Evolutionary conservation across 2,113 vertebrate genomes (phyloP).

Genomic region (Dasyprocta punctata): DNA sequence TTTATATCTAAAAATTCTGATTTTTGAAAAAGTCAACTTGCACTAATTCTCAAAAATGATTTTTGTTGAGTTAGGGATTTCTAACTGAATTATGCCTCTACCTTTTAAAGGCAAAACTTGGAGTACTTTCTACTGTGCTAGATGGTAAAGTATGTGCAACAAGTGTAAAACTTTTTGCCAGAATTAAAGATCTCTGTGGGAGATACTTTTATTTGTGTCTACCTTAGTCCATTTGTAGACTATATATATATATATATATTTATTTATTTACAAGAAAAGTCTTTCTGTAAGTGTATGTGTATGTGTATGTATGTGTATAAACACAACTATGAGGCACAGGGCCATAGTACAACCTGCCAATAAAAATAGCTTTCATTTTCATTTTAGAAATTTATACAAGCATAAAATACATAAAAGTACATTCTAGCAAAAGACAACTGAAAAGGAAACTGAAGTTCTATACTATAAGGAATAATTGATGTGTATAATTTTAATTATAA

Average conservation of each 20-base stretch:
- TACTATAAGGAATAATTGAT: not conserved
- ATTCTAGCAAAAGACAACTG: not conserved
- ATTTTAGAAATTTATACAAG: not conserved
- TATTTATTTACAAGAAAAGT: not conserved
- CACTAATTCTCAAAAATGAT: conserved; percentile 11
- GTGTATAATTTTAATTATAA: conserved; percentile 41
- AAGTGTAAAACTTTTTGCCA: conserved; percentile 51
- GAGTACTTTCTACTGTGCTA: not conserved
- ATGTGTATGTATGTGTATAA: not conserved
- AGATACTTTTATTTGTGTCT: not conserved
- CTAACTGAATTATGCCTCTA: conserved; percentile 7
- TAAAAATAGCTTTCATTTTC: conserved; percentile 27
- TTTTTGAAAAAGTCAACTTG: conserved; percentile 15
- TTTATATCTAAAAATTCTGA: conserved; percentile 13
- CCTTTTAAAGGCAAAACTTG: conserved; percentile 53
- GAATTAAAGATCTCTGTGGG: not conserved
- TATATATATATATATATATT: not conserved
- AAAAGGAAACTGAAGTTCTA: conserved; percentile 42
- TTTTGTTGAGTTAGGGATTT: not conserved
- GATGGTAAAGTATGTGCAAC: not conserved
- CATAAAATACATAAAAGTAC: not conserved
- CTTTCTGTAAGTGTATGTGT: not conserved
- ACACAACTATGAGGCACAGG: not conserved
- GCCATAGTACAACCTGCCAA: not conserved
- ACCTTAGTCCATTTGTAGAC: not conserved